Evolutionary conservation across 2,113 vertebrate genomes (phyloP), one percentile per base, ranked within the genome.

Genomic region (Oceanites oceanicus): DNA sequence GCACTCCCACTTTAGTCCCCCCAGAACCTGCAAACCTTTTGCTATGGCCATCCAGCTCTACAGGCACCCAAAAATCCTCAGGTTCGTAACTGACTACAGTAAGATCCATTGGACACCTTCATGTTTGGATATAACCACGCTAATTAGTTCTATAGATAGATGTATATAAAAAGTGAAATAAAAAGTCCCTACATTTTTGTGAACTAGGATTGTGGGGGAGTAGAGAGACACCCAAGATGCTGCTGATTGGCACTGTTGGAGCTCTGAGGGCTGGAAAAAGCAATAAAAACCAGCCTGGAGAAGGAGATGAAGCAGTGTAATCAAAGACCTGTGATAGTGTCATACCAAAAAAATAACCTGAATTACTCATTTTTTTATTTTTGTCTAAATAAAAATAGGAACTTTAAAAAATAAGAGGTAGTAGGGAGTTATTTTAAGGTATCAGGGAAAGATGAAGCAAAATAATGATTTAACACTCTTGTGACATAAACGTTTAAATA

Each of bases 111-210:
- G 52, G n/a, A 21, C 63, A 70, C 10, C 62, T 32, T 26, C 81
- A 7, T 1, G 1, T 38, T 18, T 7, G 8, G 65, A n/a, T 30
- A 20, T 0, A 61, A 25, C n/a, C 32, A 15, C n/a, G 3, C 6
- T 6, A 6, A 13, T 15, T 6, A 29, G 38, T 23, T 47, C 72
- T 25, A 21, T 1, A 34, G 55, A 42, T 9, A 68, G 68, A 38
- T 17, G 38, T 1, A 10, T 5, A 47, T 5, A 40, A n/a, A 42
- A 26, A 36, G 44, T 5, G 32, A 68, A 78, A 67, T 6, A 4
- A 29, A 32, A 55, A 18, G 13, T 25, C 19, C 47, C 42, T 14
- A 8, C 10, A 4, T 22, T 25, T 32, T 8, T n/a, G 14, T 40
- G 36, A 68, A 19, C 23, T 25, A 8, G 67, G 45, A 29, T 2